A percentile compares a stretch with the other conserved stretches of the same genome.
Evolutionary conservation across 2,888 invertebrate species (phyloP).

Genomic region (Diadegma fenestrale): DNA sequence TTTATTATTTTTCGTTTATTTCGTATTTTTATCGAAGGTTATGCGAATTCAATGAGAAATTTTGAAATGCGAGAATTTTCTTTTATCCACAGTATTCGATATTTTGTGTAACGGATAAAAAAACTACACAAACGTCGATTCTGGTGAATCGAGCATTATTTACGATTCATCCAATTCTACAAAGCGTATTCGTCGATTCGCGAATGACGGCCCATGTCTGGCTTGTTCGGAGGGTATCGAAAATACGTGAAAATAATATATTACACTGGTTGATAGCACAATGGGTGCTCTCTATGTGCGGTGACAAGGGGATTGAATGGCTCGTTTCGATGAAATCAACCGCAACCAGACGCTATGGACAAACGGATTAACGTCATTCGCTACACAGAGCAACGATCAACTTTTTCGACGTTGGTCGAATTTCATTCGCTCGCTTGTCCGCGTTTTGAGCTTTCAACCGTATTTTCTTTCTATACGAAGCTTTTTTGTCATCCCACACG

Average conservation of each 20-base stretch:
- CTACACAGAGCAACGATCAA: neutral
- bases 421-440: slow-evolving; percentile 10
- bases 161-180: slow-evolving; percentile 14
- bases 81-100: neutral
- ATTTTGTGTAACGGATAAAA: neutral
- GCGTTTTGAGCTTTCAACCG: slow-evolving; percentile 3
- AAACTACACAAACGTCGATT: neutral
- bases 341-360: slow-evolving; percentile 32
- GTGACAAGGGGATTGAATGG: slow-evolving; percentile 26
- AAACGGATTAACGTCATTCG: slow-evolving; percentile 29
- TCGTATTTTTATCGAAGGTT: neutral
- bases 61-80: neutral
- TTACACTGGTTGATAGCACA: neutral
- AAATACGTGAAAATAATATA: slow-evolving; percentile 31
- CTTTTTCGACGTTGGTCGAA: neutral
- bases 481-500: neutral
- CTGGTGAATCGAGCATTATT: neutral
- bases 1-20: neutral
- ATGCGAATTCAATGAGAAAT: neutral
- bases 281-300: neutral
- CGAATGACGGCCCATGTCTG: neutral
- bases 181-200: neutral
- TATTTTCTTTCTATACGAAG: neutral
- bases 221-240: neutral
- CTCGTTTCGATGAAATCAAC: slow-evolving; percentile 37